A percentile compares a stretch with the other conserved stretches of the same genome.
Evolutionary conservation across 2,113 vertebrate genomes (phyloP).

Genomic region (Bos indicus): DNA sequence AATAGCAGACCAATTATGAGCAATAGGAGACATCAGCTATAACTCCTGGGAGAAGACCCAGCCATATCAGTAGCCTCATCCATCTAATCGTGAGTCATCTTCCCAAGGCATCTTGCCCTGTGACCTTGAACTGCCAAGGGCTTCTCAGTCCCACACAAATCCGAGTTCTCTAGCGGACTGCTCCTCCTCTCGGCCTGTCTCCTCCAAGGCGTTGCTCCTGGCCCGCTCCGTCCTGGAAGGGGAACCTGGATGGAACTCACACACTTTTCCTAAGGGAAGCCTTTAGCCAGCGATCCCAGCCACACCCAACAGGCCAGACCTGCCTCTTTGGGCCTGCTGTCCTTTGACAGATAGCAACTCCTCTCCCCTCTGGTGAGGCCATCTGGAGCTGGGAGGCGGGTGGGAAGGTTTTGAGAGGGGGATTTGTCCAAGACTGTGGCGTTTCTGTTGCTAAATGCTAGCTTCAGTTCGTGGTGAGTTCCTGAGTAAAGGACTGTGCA

Average conservation of each 20-base stretch:
- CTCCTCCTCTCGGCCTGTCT: slow-evolving; percentile 13
- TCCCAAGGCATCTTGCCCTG: slow-evolving; percentile 63
- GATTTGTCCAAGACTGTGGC: slow-evolving; percentile 67
- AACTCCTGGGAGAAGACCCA: slow-evolving; percentile 67
- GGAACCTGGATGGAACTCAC: slow-evolving; percentile 26
- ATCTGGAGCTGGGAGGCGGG: not conserved
- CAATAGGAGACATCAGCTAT: slow-evolving; percentile 64
- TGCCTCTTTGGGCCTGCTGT: not conserved
- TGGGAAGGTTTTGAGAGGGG: slow-evolving; percentile 58
- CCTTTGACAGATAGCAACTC: slow-evolving; percentile 35
- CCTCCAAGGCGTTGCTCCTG: slow-evolving; percentile 42
- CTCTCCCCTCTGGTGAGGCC: slow-evolving; percentile 43
- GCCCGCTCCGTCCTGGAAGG: slow-evolving; percentile 21
- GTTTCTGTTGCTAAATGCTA: slow-evolving; percentile 42
- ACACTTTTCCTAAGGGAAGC: slow-evolving; percentile 49
- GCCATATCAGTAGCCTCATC: slow-evolving; percentile 75
- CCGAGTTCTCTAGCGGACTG: slow-evolving; percentile 9
- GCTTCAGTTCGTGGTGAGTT: slow-evolving; percentile 66
- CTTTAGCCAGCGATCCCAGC: slow-evolving; percentile 20
- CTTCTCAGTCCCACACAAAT: slow-evolving; percentile 47
- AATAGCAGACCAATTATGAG: slow-evolving; percentile 66
- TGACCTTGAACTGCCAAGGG: slow-evolving; percentile 66
- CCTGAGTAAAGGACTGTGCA: slow-evolving; percentile 55
- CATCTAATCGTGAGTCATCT: slow-evolving; percentile 66
- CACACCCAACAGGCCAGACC: slow-evolving; percentile 49